Conservation (phyloP, 2,888 invertebrate species). For the Strigamia maritima region DNA sequence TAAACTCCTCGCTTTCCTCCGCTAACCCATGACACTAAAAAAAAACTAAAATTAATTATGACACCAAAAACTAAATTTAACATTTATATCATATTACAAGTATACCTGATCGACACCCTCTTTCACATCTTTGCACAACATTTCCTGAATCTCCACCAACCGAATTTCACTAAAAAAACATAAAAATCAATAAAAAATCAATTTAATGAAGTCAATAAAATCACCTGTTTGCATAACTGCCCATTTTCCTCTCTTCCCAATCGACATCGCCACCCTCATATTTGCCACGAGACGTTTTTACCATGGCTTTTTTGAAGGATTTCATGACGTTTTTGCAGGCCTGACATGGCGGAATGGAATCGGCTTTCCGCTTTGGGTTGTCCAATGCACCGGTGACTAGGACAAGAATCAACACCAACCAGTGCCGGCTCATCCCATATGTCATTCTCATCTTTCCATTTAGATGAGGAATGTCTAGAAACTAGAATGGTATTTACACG, state of each 20-base stretch:
- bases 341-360: conserved; percentile 68
- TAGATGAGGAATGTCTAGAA: too few species aligned
- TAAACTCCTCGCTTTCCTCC: conserved; percentile 72
- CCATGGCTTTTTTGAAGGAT: conserved; percentile 70
- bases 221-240: conserved; percentile 68
- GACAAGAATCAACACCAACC: too few species aligned
- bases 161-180: conserved; percentile 69
- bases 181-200: not conserved
- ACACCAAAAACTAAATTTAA: not conserved
- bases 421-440: too few species aligned
- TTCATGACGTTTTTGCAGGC: conserved; percentile 70
- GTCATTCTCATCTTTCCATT: too few species aligned
- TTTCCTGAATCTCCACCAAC: conserved; percentile 84
- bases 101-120: conserved; percentile 63
- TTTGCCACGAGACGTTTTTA: conserved; percentile 77
- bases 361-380: not conserved
- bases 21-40: conserved; percentile 77
- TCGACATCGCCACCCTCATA: conserved; percentile 91
- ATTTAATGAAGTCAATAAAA: not conserved
- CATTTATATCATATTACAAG: conserved; percentile 35
- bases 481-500: too few species aligned
- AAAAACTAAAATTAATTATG: not conserved
- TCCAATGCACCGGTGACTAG: not conserved
- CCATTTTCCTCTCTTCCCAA: conserved; percentile 84
- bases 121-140: conserved; percentile 71